phyloP scores from a whole-genome alignment of 2,888 invertebrate genomes.

The Leptinotarsa peninsularis region DNA sequence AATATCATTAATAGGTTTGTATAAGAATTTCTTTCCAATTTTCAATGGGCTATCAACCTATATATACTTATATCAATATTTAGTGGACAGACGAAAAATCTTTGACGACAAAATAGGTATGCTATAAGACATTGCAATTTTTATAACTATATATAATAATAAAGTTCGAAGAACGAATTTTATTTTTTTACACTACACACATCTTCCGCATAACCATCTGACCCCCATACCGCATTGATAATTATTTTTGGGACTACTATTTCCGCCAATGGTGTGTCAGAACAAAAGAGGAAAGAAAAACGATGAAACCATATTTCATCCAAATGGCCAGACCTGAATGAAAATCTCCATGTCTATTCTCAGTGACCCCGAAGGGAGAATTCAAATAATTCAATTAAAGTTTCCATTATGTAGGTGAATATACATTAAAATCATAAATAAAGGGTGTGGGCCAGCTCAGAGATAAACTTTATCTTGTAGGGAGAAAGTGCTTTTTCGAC shows the following conservation, averaged over 20 bases:
- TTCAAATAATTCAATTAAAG: slow-evolving; percentile 27
- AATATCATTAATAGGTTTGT: too few species aligned
- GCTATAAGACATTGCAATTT: too few species aligned
- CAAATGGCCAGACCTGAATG: slow-evolving; percentile 16
- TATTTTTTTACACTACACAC: too few species aligned
- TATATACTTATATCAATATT: too few species aligned
- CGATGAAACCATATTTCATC: slow-evolving; percentile 14
- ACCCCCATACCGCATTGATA: background rate
- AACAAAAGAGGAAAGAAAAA: slow-evolving; percentile 14
- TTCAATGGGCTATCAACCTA: too few species aligned
- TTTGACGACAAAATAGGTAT: too few species aligned
- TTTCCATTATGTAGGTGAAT: slow-evolving; percentile 23
- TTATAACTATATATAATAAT: too few species aligned
- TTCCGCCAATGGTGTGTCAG: background rate
- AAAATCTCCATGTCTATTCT: slow-evolving; percentile 21
- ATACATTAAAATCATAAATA: slow-evolving; percentile 26
- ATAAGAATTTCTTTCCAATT: too few species aligned
- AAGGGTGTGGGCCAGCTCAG: slow-evolving; percentile 20
- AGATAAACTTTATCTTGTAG: slow-evolving; percentile 25
- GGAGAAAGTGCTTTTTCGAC: slow-evolving; percentile 24
- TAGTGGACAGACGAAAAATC: too few species aligned
- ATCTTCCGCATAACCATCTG: too few species aligned
- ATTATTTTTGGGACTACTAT: background rate
- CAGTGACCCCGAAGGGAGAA: slow-evolving; percentile 17
- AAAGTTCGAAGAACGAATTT: too few species aligned